Evolutionary conservation across 2,888 invertebrate species (phyloP), one percentile per base, ranked within the genome.

Genomic region (Lapara coniferarum): DNA sequence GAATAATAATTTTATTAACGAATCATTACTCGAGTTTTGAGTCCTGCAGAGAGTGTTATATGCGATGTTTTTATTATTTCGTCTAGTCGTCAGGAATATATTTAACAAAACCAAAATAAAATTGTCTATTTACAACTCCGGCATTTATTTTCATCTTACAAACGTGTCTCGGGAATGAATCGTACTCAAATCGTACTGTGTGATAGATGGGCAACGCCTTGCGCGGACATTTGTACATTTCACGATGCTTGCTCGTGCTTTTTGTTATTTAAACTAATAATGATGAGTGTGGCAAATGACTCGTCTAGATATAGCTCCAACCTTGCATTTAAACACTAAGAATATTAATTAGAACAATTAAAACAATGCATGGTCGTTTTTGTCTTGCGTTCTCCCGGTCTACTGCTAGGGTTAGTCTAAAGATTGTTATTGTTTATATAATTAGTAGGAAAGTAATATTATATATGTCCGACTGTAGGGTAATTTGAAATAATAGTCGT

Each of bases 61-160:
- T 19, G 19, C 6, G 8, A 49, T 63, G 44, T 16, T 46, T 63
- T 19, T 46, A 16, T 59, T 19, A 63, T 16, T n/a, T 49, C 49
- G 63, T 46, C 49, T 49, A 63, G 49, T 13, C 63, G 63, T 63
- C 49, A 19, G 12, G 19, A 37, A 37, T 19, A 19, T 57, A 12
- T 63, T 63, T 46, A 16, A 12, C 14, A 12, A 16, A 19, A 63
- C 19, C 12, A 63, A 63, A 63, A 63, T 63, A 63, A 49, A 49
- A 63, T 16, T 63, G 19, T 6, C 49, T 63, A 19, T 49, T 6
- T 46, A 63, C 16, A 46, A 59, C 59, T 16, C 44, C n/a, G 46
- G 2, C 6, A 19, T 63, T 63, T 49, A 63, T 63, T 63, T 63
- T 63, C 46, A 63, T 63, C 63, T 16, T 56, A 56, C 56, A 56